Percentiles rank a stretch among this genome's conserved stretches.
phyloP scores from a whole-genome alignment of 2,888 invertebrate species.

The Phorcus lineatus region DNA sequence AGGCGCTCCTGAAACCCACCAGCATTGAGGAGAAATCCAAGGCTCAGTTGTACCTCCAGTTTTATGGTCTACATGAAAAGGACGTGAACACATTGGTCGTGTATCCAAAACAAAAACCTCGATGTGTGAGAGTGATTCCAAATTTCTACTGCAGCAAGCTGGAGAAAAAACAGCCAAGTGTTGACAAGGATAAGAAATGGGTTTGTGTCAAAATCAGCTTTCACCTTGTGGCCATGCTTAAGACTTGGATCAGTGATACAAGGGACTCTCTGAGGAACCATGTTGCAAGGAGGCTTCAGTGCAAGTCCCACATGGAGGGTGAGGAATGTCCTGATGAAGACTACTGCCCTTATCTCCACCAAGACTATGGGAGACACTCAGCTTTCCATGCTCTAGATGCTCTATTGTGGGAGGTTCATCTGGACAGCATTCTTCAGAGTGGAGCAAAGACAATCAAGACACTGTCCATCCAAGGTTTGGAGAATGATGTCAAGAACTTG shows the following conservation, averaged over 20 bases:
- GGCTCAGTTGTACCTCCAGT: conserved; percentile 39
- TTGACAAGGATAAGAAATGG: conserved; percentile 1
- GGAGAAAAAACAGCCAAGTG: not conserved
- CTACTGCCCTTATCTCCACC: not conserved
- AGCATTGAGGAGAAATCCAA: conserved; percentile 36
- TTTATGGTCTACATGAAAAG: conserved; percentile 51
- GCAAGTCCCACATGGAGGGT: not conserved
- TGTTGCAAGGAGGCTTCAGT: not conserved
- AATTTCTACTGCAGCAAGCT: conserved; percentile 25
- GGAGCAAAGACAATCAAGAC: not conserved
- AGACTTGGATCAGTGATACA: not conserved
- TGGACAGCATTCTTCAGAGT: not conserved
- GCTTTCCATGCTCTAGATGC: not conserved
- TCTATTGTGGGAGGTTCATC: not conserved
- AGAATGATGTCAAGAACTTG: not conserved
- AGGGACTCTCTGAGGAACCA: not conserved
- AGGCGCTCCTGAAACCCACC: conserved; percentile 34
- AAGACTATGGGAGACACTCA: not conserved
- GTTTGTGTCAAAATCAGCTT: conserved; percentile 3
- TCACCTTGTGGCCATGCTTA: not conserved
- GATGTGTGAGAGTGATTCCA: conserved; percentile 32
- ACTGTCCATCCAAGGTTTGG: not conserved
- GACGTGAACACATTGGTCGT: conserved; percentile 31
- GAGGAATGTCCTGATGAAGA: not conserved
- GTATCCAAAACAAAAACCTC: conserved; percentile 48